A percentile compares a stretch with the other conserved stretches of the same genome.
phyloP scores from a whole-genome alignment of 2,797 vertebrate genomes.

The Remorina albescens region DNA sequence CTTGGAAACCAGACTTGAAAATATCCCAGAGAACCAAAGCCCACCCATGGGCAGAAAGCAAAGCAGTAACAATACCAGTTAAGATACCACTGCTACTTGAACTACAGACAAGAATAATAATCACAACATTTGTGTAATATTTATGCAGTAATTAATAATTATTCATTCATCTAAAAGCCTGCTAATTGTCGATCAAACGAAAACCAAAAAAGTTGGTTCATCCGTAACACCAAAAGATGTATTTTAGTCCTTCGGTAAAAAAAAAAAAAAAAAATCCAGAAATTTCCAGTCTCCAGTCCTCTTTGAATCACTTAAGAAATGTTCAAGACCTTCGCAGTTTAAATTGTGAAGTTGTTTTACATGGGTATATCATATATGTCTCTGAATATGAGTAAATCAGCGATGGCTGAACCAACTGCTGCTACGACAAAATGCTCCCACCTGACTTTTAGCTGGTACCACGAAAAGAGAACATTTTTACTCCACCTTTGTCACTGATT shows the following conservation, averaged over 20 bases:
- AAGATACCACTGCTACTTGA: background rate
- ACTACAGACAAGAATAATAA: background rate
- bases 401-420: background rate
- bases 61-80: background rate
- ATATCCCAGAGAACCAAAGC: slow-evolving; percentile 12
- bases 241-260: background rate
- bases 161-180: background rate
- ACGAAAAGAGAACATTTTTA: background rate
- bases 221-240: background rate
- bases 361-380: background rate
- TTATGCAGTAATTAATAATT: background rate
- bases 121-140: background rate
- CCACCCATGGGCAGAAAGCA: background rate
- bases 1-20: slow-evolving; percentile 29
- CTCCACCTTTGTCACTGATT: background rate
- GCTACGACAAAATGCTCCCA: background rate
- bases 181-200: background rate
- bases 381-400: background rate
- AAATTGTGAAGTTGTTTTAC: background rate
- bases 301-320: background rate
- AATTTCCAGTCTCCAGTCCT: background rate
- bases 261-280: background rate
- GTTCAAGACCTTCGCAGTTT: background rate
- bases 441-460: background rate
- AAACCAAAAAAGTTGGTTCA: background rate